Base-by-base conservation (phyloP, 2,888 invertebrate genomes). In the Lasioglossum zephyrum region DNA sequence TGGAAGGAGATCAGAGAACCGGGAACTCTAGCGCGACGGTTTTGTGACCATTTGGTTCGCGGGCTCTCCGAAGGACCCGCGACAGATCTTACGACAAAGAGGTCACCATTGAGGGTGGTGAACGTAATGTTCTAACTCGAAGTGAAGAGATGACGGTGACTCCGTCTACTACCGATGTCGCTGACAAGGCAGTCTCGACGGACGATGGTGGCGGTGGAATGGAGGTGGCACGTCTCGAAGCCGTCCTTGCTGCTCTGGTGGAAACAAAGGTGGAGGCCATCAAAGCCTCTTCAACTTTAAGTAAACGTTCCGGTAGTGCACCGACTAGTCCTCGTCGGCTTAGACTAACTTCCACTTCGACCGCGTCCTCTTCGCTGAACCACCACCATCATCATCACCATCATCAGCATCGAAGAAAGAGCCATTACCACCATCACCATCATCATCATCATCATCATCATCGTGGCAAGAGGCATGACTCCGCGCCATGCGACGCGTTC, bases 141-240 rank as follows among this genome's bases (percentile, higher is more conserved):
- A 79, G 84, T 63, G 82, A 81, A 82, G 91, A 88, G 73, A 95
- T 94, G 94, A 94, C 94, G 93, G 94, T 94, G 81, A 94, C 94
- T 93, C 94, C 94, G 92, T 92, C 94, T 95, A 93, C 93, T 86
- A 92, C 92, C 90, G 95, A 95, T 92, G 95, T 95, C 95, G 96
- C 96, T 94, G 97, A 97, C 96, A 97, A 97, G 95, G 96, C 97
- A 92, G 97, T 97, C 91, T 97, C 97, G 94, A 97, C 97, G 92
- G 97, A 97, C 95, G 93, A 93, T 75, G 94, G 94, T 86, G 93
- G 93, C 80, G 92, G 92, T 78, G 94, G 95, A 87, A 93, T 95
- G 92, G 96, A 96, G 93, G 96, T 97, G 94, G 96, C 97, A 88
- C 96, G 97, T 91, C 96, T 97, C 93, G 97, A 97, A 95, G 97